These are phyloP conservation scores for Chrysodeixis includens DNA, from an alignment of 2,888 invertebrate species.

Conservation along the genomic window DNA sequence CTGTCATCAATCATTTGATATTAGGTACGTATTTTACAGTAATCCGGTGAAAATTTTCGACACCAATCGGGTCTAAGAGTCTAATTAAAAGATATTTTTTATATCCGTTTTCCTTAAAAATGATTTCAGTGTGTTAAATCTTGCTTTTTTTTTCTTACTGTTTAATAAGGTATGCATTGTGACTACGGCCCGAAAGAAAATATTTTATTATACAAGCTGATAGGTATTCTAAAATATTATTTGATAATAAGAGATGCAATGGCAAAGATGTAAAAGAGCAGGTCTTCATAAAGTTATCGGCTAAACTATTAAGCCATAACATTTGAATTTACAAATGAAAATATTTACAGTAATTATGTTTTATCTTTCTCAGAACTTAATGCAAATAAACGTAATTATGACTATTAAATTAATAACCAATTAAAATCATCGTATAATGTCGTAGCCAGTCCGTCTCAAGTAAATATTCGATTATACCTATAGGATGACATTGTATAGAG, in stretches of 20 bases:
- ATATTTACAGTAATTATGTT: no score
- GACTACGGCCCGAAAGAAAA: no score
- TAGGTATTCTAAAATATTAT: no score
- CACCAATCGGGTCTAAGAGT: not conserved
- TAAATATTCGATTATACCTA: conserved; percentile 36
- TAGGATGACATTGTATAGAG: conserved; percentile 40
- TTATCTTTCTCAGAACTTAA: conserved; percentile 15
- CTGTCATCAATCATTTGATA: conserved; percentile 6
- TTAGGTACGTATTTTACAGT: not conserved
- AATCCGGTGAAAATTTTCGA: not conserved
- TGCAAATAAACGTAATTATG: conserved; percentile 3
- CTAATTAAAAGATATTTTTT: not conserved
- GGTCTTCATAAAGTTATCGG: no score
- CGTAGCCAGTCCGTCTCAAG: conserved; percentile 44
- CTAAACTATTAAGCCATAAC: no score
- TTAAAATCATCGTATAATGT: conserved; percentile 24
- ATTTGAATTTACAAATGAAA: no score
- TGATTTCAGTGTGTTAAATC: no score
- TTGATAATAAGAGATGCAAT: no score
- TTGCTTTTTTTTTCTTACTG: no score
- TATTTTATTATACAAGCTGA: no score
- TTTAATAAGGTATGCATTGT: no score
- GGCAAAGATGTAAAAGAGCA: no score
- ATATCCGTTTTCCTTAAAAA: not conserved
- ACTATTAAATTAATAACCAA: conserved; percentile 10